phyloP scores from a whole-genome alignment of 2,888 invertebrate genomes.

The Tenthredo amoena region DNA sequence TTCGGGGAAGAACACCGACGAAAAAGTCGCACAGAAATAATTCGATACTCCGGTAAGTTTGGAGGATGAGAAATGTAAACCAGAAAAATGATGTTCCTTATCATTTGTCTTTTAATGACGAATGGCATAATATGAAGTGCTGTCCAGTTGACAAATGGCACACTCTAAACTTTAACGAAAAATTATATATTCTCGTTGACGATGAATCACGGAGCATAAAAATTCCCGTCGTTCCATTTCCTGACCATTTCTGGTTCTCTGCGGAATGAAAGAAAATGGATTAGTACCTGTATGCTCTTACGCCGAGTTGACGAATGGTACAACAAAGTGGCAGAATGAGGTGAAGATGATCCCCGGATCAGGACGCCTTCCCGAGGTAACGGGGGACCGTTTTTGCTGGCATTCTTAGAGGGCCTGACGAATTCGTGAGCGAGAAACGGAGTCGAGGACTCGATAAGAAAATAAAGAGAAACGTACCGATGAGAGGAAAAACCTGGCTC shows the following conservation, averaged over 20 bases:
- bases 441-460: constrained; percentile 32
- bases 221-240: neutral
- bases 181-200: neutral
- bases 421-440: constrained; percentile 28
- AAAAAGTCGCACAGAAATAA: neutral
- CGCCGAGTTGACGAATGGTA: neutral
- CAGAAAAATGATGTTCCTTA: neutral
- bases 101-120: neutral
- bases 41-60: neutral
- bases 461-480: constrained; percentile 15
- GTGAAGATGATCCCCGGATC: constrained; percentile 33
- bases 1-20: neutral
- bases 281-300: neutral
- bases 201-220: neutral
- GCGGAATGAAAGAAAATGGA: neutral
- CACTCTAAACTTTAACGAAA: neutral
- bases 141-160: neutral
- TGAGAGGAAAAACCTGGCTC: constrained; percentile 10
- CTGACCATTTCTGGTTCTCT: neutral
- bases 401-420: constrained; percentile 28
- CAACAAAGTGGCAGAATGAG: neutral
- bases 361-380: constrained; percentile 1
- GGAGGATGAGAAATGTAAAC: neutral
- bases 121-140: neutral
- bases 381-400: neutral